These are phyloP conservation scores for Onthophagus taurus DNA, from an alignment of 1,140 invertebrate genomes.

Conservation along the genomic window DNA sequence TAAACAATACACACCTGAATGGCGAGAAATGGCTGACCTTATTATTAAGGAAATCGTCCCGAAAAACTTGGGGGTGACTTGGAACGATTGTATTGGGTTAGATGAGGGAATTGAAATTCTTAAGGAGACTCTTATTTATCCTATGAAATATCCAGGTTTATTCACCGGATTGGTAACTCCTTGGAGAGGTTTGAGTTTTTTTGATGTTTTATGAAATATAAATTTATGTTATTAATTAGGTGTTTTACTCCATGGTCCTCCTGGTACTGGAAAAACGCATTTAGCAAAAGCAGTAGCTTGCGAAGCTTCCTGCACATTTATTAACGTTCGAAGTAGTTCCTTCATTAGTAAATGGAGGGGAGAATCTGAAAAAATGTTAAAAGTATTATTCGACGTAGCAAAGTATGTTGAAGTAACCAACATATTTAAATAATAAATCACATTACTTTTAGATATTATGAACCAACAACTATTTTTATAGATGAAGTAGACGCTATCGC, in stretches of 20 bases:
- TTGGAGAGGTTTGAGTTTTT: conserved; percentile 65
- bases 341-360: conserved; percentile 91
- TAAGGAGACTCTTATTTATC: conserved; percentile 84
- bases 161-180: conserved; percentile 70
- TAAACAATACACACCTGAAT: conserved; percentile 37
- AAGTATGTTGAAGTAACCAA: conserved; percentile 40
- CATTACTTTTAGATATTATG: conserved; percentile 41
- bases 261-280: conserved; percentile 77
- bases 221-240: conserved; percentile 15
- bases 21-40: conserved; percentile 45
- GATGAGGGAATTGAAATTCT: conserved; percentile 69
- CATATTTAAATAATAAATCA: background rate
- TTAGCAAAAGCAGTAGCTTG: conserved; percentile 80
- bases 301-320: conserved; percentile 79
- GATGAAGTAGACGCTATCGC: conserved; percentile 92
- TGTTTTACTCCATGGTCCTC: conserved; percentile 77
- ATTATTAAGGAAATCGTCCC: conserved; percentile 58
- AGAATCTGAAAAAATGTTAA: conserved; percentile 87
- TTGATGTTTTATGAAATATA: background rate
- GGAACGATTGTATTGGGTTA: conserved; percentile 69
- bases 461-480: conserved; percentile 91
- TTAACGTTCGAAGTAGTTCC: conserved; percentile 82
- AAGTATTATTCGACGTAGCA: conserved; percentile 82
- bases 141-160: conserved; percentile 73
- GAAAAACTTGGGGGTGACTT: conserved; percentile 43